Evolutionary conservation across 2,888 invertebrate genomes (phyloP).

Genomic region (Matsumyia berberina): DNA sequence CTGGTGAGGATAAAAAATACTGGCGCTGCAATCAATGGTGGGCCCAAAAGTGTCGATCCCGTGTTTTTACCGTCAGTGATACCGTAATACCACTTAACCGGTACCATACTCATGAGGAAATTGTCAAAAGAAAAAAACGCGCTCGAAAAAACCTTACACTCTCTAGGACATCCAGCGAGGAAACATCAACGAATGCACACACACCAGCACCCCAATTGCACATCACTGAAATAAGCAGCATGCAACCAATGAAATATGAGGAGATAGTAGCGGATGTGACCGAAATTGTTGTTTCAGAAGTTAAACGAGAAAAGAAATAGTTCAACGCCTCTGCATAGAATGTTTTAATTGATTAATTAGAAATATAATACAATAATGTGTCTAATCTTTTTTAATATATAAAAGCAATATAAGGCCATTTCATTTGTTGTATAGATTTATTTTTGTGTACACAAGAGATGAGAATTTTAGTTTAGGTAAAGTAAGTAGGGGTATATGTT

Average conservation of each 20-base stretch:
- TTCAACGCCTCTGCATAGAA: slow-evolving; percentile 13
- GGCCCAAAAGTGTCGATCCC: slow-evolving; percentile 84
- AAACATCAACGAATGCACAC: slow-evolving; percentile 54
- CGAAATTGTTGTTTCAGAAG: slow-evolving; percentile 79
- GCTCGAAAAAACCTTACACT: slow-evolving; percentile 79
- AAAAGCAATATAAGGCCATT: slow-evolving; percentile 40
- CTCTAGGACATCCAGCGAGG: slow-evolving; percentile 37
- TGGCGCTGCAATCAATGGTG: slow-evolving; percentile 85
- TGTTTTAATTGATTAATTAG: slow-evolving; percentile 18
- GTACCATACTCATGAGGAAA: slow-evolving; percentile 84
- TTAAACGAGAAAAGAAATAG: slow-evolving; percentile 64
- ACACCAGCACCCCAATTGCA: slow-evolving; percentile 34
- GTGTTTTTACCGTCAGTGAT: slow-evolving; percentile 84
- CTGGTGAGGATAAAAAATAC: slow-evolving; percentile 83
- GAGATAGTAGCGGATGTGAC: slow-evolving; percentile 83
- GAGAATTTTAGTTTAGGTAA: slow-evolving; percentile 25
- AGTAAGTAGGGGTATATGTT: slow-evolving; percentile 23
- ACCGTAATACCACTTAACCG: slow-evolving; percentile 83
- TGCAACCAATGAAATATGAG: slow-evolving; percentile 81
- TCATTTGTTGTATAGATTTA: slow-evolving; percentile 51
- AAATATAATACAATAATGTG: slow-evolving; percentile 46
- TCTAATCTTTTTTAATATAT: slow-evolving; percentile 54
- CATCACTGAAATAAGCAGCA: slow-evolving; percentile 47
- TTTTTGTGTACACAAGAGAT: slow-evolving; percentile 1
- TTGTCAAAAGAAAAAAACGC: slow-evolving; percentile 83